A percentile compares a stretch with the other conserved stretches of the same genome.
phyloP scores from a whole-genome alignment of 2,113 vertebrate species.

The Cochlearius cochlearius region DNA sequence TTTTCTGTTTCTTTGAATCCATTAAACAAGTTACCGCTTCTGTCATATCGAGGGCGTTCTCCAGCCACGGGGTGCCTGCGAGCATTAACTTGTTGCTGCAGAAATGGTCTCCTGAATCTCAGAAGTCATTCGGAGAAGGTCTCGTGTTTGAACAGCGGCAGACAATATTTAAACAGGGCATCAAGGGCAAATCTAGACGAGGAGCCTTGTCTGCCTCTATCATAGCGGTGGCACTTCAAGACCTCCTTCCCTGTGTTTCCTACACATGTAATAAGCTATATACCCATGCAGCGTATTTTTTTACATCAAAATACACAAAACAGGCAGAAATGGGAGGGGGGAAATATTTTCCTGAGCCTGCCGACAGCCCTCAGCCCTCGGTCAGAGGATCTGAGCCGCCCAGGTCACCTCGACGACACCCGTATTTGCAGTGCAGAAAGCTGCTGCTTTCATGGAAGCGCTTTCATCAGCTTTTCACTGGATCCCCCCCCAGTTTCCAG shows the following conservation, averaged over 20 bases:
- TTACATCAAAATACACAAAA: not conserved
- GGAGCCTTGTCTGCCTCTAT: not conserved
- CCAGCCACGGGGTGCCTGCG: not conserved
- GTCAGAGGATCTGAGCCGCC: not conserved
- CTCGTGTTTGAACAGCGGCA: not conserved
- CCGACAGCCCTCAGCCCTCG: not conserved
- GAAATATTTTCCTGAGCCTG: not conserved
- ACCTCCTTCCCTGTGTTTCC: not conserved
- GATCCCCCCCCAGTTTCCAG: not conserved
- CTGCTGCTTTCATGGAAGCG: not conserved
- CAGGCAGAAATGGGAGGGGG: not conserved
- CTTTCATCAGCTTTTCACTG: not conserved
- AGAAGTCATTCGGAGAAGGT: not conserved
- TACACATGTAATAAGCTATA: not conserved
- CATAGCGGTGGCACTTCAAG: not conserved
- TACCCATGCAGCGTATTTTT: not conserved
- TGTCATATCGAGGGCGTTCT: not conserved
- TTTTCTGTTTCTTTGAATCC: not conserved
- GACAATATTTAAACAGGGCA: not conserved
- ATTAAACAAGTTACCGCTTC: not conserved
- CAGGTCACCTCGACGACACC: not conserved
- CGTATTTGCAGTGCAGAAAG: not conserved
- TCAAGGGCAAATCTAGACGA: not conserved
- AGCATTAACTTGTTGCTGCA: not conserved
- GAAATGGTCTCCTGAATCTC: not conserved